Conservation (phyloP, 2,888 invertebrate genomes). For the Cyaniris semiargus region DNA sequence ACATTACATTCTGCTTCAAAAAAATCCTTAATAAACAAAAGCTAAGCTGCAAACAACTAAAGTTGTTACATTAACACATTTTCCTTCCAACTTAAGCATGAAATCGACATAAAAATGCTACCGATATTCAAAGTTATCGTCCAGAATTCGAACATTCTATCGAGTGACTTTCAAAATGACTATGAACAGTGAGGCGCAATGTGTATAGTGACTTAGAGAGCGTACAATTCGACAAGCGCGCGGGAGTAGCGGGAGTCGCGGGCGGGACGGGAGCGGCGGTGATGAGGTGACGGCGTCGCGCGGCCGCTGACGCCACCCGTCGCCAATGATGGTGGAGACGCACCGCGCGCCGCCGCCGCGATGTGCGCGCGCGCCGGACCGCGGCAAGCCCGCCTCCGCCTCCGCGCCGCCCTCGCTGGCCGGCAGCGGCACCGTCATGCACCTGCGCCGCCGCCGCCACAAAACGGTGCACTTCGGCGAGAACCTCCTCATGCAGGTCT, state of each 20-base stretch:
- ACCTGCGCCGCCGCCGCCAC: slow-evolving; percentile 85
- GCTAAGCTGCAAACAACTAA: neutral
- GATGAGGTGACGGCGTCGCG: slow-evolving; percentile 75
- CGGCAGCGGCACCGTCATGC: slow-evolving; percentile 77
- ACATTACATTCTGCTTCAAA: neutral
- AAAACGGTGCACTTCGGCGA: slow-evolving; percentile 90
- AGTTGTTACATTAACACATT: slow-evolving; percentile 28
- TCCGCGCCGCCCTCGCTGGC: slow-evolving; percentile 80
- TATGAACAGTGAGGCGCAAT: slow-evolving; percentile 11
- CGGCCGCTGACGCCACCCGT: slow-evolving; percentile 75
- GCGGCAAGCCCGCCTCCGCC: slow-evolving; percentile 75
- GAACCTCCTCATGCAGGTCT: slow-evolving; percentile 86
- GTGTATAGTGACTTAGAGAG: slow-evolving; percentile 15
- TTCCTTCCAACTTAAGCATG: neutral
- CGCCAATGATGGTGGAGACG: slow-evolving; percentile 80
- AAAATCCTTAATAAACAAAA: neutral
- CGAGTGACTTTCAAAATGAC: slow-evolving; percentile 16
- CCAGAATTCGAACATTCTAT: neutral
- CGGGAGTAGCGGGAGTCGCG: slow-evolving; percentile 25
- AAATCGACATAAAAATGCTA: slow-evolving; percentile 17
- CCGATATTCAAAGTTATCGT: neutral
- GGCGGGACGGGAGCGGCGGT: slow-evolving; percentile 48
- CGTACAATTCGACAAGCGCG: neutral
- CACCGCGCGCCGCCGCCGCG: slow-evolving; percentile 74
- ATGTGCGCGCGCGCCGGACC: slow-evolving; percentile 71